phyloP scores from a whole-genome alignment of 2,888 invertebrate species.

The Augiades crinisus region DNA sequence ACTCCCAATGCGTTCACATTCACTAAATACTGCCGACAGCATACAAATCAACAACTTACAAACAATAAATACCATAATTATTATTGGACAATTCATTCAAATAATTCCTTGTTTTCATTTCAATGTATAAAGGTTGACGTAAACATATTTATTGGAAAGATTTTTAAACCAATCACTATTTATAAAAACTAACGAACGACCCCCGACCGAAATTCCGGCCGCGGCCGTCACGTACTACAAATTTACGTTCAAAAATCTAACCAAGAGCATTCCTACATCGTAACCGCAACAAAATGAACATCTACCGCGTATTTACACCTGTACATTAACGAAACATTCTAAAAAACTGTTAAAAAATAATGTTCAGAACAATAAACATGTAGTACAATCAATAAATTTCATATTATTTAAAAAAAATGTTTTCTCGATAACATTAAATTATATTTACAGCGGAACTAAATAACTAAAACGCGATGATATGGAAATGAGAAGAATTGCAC shows the following conservation, averaged over 20 bases:
- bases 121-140: conserved; percentile 45
- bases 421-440: conserved; percentile 66
- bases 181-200: conserved; percentile 12
- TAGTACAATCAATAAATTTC: conserved; percentile 63
- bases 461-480: conserved; percentile 74
- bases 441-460: conserved; percentile 78
- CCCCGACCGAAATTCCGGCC: conserved; percentile 16
- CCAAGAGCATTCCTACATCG: conserved; percentile 40
- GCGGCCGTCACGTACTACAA: conserved; percentile 20
- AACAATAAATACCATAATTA: conserved; percentile 71
- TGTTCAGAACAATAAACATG: conserved; percentile 72
- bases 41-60: conserved; percentile 75
- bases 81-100: conserved; percentile 71
- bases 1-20: conserved; percentile 67
- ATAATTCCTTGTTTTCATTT: conserved; percentile 58
- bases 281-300: conserved; percentile 50
- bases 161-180: conserved; percentile 31
- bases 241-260: conserved; percentile 33
- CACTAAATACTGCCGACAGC: conserved; percentile 69
- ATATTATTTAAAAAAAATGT: conserved; percentile 52
- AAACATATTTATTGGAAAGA: conserved; percentile 43
- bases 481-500: conserved; percentile 79
- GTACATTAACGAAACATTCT: conserved; percentile 77
- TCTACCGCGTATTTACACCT: conserved; percentile 73
- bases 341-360: conserved; percentile 68